Base-by-base conservation (phyloP, 2,113 vertebrate species). In the Vidua macroura region DNA sequence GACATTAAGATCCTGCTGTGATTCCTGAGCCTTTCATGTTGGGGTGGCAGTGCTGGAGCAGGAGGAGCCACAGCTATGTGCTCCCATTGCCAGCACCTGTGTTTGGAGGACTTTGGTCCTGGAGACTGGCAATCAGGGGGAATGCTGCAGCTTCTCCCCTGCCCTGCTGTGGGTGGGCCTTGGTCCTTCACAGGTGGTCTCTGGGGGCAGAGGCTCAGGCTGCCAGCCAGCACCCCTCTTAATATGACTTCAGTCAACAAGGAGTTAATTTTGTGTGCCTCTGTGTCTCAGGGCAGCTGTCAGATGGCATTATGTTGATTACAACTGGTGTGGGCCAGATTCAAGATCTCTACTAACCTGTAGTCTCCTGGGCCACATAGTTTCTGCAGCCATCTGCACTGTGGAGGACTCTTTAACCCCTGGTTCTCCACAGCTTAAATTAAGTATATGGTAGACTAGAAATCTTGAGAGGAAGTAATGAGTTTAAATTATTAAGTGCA, bases 281-380 rank as follows among this genome's bases (percentile, higher is more conserved):
- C 2, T 4, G 91, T 83, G 90, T 83, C 88, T 96, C 84, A 85
- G 93, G 46, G 66, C 88, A 89, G 37, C 75, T 95, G 67, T 95
- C 93, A 97, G 93, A 96, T 96, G 96, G 93, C 80, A 76, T 88
- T 84, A 88, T 48, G n/a, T 74, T 93, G 68, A 87, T 93, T 94
- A 62, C n/a, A 86, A 63, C 35, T 70, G 56, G 49, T 93, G 84
- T 87, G 83, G 85, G 51, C 95, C 88, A 83, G 62, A 79, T 80
- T 83, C 66, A 92, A 84, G 66, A 53, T 87, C 55, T 91, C 68
- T 31, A 16, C 80, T 84, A 95, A 73, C 28, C 31, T 35, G 10
- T 23, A 53, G 43, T 91, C 88, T 75, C 77, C 56, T 96, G 94
- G 80, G 72, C 81, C 82, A 63, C 67, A 7, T 44, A 41, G 58